These are phyloP conservation scores for Anableps anableps DNA, from an alignment of 2,797 vertebrate species.

Conservation along the genomic window DNA sequence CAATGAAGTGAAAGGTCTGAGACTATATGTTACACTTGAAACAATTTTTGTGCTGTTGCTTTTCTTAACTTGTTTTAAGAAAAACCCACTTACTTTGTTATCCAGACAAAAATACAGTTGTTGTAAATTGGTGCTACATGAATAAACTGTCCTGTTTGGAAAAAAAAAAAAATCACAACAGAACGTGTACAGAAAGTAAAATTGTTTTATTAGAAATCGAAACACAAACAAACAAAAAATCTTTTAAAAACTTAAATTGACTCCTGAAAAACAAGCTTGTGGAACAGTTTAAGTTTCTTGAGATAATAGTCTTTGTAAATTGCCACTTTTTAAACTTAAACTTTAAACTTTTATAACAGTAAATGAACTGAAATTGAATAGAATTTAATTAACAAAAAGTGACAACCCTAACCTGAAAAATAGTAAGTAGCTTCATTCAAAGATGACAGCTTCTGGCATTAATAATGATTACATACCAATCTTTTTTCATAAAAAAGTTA, in stretches of 20 bases:
- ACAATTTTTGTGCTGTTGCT: neutral
- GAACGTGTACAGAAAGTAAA: neutral
- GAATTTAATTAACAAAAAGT: neutral
- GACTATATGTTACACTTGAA: neutral
- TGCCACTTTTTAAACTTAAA: neutral
- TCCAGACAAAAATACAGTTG: neutral
- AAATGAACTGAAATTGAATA: no score
- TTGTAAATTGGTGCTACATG: neutral
- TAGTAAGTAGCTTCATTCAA: neutral
- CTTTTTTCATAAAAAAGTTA: neutral
- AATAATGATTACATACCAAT: neutral
- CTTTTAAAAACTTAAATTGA: neutral
- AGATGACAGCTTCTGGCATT: neutral
- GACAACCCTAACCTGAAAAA: neutral
- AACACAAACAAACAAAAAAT: neutral
- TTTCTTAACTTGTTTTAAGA: neutral
- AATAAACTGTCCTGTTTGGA: neutral
- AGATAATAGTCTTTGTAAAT: neutral
- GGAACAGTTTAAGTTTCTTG: neutral
- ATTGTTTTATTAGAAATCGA: no score
- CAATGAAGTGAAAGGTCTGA: neutral
- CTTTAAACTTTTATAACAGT: no score
- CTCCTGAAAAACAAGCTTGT: neutral
- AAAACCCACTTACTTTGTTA: neutral
- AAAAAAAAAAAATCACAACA: neutral